Evolutionary conservation across 2,888 invertebrate species (phyloP).

Genomic region (Noctua janthina): DNA sequence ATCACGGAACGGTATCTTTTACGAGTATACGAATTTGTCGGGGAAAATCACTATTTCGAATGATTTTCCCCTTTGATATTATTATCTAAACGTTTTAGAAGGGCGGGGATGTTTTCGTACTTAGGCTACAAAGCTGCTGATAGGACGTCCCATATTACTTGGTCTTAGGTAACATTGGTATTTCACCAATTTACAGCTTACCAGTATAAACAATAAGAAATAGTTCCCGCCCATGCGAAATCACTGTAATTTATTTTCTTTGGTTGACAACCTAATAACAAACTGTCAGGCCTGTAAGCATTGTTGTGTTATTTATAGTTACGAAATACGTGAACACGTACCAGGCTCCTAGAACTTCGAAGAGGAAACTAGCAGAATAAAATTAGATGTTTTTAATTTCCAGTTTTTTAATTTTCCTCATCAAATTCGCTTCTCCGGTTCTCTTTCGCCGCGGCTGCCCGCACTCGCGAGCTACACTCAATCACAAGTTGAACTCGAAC

Average conservation of each 20-base stretch:
- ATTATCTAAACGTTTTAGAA: not conserved
- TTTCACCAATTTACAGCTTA: not conserved
- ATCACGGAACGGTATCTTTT: slow-evolving; percentile 6
- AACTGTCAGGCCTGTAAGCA: slow-evolving; percentile 27
- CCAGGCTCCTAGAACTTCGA: slow-evolving; percentile 17
- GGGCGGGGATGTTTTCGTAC: not conserved
- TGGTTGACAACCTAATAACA: slow-evolving; percentile 48
- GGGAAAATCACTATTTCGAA: not conserved
- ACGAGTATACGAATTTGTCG: slow-evolving; percentile 6
- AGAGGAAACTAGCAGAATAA: slow-evolving; percentile 10
- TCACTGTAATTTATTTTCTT: slow-evolving; percentile 42
- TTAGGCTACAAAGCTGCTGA: not conserved
- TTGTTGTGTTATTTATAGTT: slow-evolving; percentile 49
- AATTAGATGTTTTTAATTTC: slow-evolving; percentile 37
- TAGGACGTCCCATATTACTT: not conserved
- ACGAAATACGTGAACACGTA: slow-evolving; percentile 21
- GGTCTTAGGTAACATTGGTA: not conserved
- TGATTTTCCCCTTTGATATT: not conserved
- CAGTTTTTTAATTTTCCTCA: slow-evolving; percentile 39
- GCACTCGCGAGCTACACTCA: slow-evolving; percentile 68
- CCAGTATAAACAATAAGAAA: slow-evolving; percentile 2
- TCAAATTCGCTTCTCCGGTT: slow-evolving; percentile 51
- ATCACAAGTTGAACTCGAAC: slow-evolving; percentile 71
- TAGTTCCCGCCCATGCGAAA: slow-evolving; percentile 21
- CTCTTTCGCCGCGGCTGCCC: slow-evolving; percentile 41